Base-by-base conservation (phyloP, 2,113 vertebrate genomes). In the Carettochelys insculpta region DNA sequence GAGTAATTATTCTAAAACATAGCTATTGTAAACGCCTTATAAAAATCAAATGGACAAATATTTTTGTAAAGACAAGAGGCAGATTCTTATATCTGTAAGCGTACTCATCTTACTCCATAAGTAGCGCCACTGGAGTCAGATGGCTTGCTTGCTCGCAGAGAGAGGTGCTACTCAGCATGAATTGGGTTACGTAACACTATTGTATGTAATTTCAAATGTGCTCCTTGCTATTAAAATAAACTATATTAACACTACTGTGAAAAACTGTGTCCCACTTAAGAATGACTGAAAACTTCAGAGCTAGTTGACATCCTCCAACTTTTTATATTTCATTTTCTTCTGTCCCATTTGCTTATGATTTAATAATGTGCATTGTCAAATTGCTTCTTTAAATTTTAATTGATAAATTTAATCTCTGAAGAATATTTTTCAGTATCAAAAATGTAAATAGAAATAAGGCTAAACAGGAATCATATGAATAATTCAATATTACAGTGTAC, bases 371-470 rank as follows among this genome's bases (percentile, higher is more conserved):
- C 47, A 0, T 27, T 45, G 75, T 89, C 91, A 92, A 83, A 90
- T 34, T 27, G 83, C 77, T 50, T 31, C 90, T 92, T 90, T 83
- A 91, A 90, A 93, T 86, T 94, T 95, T 90, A 94, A 95, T 92
- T 95, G 81, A 88, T 92, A 82, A 92, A 92, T 87, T 68, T 85
- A 5, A 2, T 75, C 90, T 95, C 94, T 96, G 91, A 96, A 87
- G 94, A 87, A 45, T 92, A 82, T 87, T 94, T 95, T 88, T 85
- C 61, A 2, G 89, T 77, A 95, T 95, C 77, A 95, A 92, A 88
- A 95, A 94, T 93, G 94, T 94, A 95, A 97, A 96, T 85, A 96
- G 90, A 27, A 50, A 73, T 82, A 68, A 88, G 88, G 91, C 79
- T 13, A 11, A 87, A 85, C 50, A 73, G 85, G 91, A 92, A 90